Base-by-base conservation (phyloP, 2,797 vertebrate species). In the Rhinatrema bivittatum region DNA sequence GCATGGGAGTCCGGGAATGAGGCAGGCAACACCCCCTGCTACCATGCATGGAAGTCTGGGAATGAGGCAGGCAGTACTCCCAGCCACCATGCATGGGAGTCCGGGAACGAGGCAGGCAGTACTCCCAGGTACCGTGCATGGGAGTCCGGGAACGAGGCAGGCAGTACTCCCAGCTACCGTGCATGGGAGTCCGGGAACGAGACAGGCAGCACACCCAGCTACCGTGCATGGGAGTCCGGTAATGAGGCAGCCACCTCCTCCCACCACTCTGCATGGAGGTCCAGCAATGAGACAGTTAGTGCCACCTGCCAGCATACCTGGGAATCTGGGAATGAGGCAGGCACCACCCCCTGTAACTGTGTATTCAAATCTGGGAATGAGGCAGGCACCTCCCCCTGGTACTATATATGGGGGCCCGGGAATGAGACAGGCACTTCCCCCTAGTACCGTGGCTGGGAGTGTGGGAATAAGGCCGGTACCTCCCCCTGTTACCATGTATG, bases 201-300 rank as follows among this genome's bases (percentile, higher is more conserved):
- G n/a, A n/a, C n/a, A n/a, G n/a, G n/a, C n/a, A n/a, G n/a, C n/a
- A n/a, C n/a, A n/a, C n/a, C n/a, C n/a, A n/a, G n/a, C n/a, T n/a
- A n/a, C n/a, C n/a, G n/a, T n/a, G n/a, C n/a, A n/a, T n/a, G n/a
- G n/a, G n/a, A n/a, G n/a, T n/a, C n/a, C n/a, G n/a, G n/a, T n/a
- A n/a, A n/a, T n/a, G n/a, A n/a, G n/a, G n/a, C n/a, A n/a, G n/a
- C n/a, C n/a, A n/a, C n/a, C n/a, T n/a, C n/a, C n/a, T n/a, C n/a
- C n/a, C n/a, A n/a, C n/a, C n/a, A n/a, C n/a, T n/a, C n/a, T n/a
- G 4, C 48, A 48, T 10, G 32, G 32, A 5, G 41, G 48, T 11
- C 17, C 31, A 20, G 27, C 32, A 17, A 41, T 41, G 38, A 38
- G 29, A 3, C 37, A 38, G 2, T 10, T 49, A 19, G 37, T 46